Evolutionary conservation across 1,140 invertebrate species (phyloP), one percentile per base, ranked within the genome.

Genomic region (Calliphora vicina): DNA sequence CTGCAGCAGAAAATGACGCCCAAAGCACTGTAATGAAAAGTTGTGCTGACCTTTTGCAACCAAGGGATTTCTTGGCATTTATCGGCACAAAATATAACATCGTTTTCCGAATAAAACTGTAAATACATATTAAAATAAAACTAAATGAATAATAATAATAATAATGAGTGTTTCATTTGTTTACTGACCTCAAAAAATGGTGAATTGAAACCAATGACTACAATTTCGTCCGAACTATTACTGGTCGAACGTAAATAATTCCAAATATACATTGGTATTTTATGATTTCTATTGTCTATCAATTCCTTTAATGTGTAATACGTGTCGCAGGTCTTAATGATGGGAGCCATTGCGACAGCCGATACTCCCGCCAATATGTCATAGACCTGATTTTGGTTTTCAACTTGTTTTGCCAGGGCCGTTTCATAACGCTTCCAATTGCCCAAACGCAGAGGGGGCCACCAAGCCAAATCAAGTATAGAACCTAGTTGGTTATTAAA

Each of bases 181-280:
- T 29, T 23, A 43, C 74, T 23, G 0, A 78, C 74, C 23, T 78
- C 35, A 78, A 23, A 43, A 78, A 78, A 78, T 43, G 74, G 74
- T 5, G 74, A 45, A 43, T 78, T 78, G 12, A 78, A 12, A 25
- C 74, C 74, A 45, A 78, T 78, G 1, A 78, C 20, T 6, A 78
- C 74, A 15, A 78, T 25, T 67, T 67, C 61, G 15, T 50, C 72
- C 2, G 73, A n/a, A 25, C 35, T 45, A 25, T 67, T 23, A 6
- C n/a, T n/a, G 1, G 50, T 57, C 4, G 50, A 17, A 15, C 50
- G 50, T 42, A 78, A 43, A 45, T 78, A 78, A 13, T 78, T 20
- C 74, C 74, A 78, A 15, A 78, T 9, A 25, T 78, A 78, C 4
- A 78, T 17, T 23, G 74, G 74, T 23, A 78, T 78, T 25, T 12